Evolutionary conservation across 2,888 invertebrate species (phyloP), one percentile per base, ranked within the genome.

Genomic region (Papilio elwesi): DNA sequence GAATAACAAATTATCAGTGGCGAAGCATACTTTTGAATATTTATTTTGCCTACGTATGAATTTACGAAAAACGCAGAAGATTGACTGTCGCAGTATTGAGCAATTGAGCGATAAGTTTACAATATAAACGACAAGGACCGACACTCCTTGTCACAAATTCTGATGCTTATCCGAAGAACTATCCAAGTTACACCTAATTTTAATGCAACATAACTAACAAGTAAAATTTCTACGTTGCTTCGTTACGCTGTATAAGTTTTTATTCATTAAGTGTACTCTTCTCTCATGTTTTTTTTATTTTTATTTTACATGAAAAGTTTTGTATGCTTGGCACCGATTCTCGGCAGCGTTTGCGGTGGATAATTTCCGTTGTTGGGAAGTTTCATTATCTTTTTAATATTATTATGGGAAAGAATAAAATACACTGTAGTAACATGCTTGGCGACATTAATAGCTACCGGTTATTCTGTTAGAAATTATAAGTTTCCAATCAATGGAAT

Each of bases 301-400:
- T 71, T 71, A 71, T 71, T 71, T 71, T 71, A 71, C 71, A 71
- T 71, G 55, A 71, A 71, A 71, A 71, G 71, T 71, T 71, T 71
- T 71, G 71, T 71, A 66, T 71, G 66, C 66, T 71, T 71, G 71
- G 66, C 71, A 71, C 71, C 71, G 59, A 71, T 71, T 71, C 71
- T 57, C 71, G 71, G 65, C 51, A 59, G 51, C 71, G 51, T 71
- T 71, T 71, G 71, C 71, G 71, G 71, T 71, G 71, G 71, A 71
- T 71, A 71, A 71, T 71, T 71, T 71, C 71, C 71, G 71, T 71
- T 71, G 71, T 71, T 71, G 71, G 66, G 57, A 51, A 38, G 71
- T 71, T 71, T 71, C 66, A 71, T 71, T 71, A 71, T 71, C 66
- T 71, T 71, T 59, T 71, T 71, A 62, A 68, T 59, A 68, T n/a